A percentile compares a stretch with the other conserved stretches of the same genome.
These are phyloP conservation scores for Cariama cristata DNA, from an alignment of 2,113 vertebrate species.

Conservation along the genomic window DNA sequence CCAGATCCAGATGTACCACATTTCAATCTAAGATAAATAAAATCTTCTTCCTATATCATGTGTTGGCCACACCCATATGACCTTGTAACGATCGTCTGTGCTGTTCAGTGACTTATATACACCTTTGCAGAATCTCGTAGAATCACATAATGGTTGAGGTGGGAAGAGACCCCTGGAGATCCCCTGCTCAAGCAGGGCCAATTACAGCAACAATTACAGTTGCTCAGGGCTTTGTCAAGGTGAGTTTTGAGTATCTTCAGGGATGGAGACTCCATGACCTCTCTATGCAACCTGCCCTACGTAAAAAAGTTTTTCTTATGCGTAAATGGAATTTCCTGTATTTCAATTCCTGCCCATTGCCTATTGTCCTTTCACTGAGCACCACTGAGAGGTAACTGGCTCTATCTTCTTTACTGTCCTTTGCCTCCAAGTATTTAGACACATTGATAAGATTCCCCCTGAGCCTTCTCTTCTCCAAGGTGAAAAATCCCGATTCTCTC, in stretches of 20 bases:
- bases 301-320: not conserved
- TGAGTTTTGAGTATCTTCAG: not conserved
- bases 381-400: not conserved
- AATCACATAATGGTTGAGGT: not conserved
- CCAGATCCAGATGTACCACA: not conserved
- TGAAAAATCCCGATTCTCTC: not conserved
- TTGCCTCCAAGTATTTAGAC: not conserved
- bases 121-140: not conserved
- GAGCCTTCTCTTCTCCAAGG: not conserved
- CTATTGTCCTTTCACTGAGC: not conserved
- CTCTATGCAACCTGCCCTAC: not conserved
- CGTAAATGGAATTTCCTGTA: not conserved
- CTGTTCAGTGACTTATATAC: not conserved
- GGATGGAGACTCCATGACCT: not conserved
- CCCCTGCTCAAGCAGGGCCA: not conserved
- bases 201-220: not conserved
- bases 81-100: not conserved
- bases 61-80: not conserved
- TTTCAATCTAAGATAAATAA: not conserved
- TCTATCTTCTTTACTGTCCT: not conserved
- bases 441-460: not conserved
- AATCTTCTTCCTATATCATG: not conserved
- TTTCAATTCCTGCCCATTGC: not conserved
- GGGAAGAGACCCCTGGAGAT: not conserved
- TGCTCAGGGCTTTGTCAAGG: not conserved